These are phyloP conservation scores for Oreochromis aureus DNA, from an alignment of 2,113 vertebrate genomes.

Conservation along the genomic window DNA sequence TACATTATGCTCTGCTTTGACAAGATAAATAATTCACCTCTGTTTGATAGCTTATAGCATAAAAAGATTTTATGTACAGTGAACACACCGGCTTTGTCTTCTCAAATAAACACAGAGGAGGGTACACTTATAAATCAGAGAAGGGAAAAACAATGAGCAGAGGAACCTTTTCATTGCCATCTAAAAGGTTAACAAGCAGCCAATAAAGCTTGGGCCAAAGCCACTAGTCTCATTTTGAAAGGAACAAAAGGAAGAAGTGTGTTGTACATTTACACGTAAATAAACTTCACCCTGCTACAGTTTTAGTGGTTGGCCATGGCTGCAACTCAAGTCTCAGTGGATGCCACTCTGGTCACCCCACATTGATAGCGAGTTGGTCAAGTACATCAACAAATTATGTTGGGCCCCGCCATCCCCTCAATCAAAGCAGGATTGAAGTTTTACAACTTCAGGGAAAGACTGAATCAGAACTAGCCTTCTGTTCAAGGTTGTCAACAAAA, in stretches of 20 bases:
- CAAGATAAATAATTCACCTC: neutral
- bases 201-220: slow-evolving; percentile 45
- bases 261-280: neutral
- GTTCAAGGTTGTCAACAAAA: neutral
- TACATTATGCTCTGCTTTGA: neutral
- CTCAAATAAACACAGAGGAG: slow-evolving; percentile 7
- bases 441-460: neutral
- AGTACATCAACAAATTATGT: neutral
- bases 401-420: neutral
- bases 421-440: neutral
- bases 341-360: neutral
- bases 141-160: slow-evolving; percentile 33
- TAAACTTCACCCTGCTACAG: neutral
- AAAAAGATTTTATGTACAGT: neutral
- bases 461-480: neutral
- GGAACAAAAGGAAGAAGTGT: neutral
- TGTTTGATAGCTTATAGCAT: neutral
- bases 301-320: neutral
- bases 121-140: slow-evolving; percentile 33
- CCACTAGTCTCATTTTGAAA: slow-evolving; percentile 18
- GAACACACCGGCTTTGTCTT: neutral
- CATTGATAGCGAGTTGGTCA: neutral
- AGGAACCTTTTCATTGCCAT: slow-evolving; percentile 58
- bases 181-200: slow-evolving; percentile 68
- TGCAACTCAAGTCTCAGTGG: neutral